A percentile compares a stretch with the other conserved stretches of the same genome.
phyloP scores from a whole-genome alignment of 2,797 vertebrate species.

The Echiichthys vipera region DNA sequence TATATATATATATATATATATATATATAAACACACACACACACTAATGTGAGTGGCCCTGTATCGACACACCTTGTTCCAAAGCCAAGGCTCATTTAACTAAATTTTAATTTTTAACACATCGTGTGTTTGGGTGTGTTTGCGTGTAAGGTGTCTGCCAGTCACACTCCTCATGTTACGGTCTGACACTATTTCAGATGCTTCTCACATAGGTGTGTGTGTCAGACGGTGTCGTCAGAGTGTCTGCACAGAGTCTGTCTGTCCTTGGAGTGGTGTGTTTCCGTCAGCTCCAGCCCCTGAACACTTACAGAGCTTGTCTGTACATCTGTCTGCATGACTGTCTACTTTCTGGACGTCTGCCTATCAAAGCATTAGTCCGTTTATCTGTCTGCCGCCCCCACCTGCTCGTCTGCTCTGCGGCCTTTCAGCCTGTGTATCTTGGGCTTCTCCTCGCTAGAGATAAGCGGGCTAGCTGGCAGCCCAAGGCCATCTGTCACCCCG shows the following conservation, averaged over 20 bases:
- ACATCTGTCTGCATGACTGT: conserved; percentile 51
- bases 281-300: conserved; percentile 24
- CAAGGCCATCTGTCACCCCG: conserved; percentile 74
- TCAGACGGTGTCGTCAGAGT: conserved; percentile 45
- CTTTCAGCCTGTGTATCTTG: conserved; percentile 62
- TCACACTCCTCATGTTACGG: conserved; percentile 52
- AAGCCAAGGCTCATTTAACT: conserved; percentile 53
- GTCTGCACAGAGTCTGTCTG: conserved; percentile 40
- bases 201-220: conserved; percentile 19
- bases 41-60: conserved; percentile 27
- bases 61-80: conserved; percentile 39
- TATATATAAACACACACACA: conserved; percentile 11
- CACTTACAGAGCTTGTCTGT: conserved; percentile 31
- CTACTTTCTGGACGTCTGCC: conserved; percentile 57
- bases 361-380: conserved; percentile 63
- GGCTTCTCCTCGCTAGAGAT: conserved; percentile 68
- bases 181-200: conserved; percentile 69
- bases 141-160: conserved; percentile 26
- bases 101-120: conserved; percentile 62
- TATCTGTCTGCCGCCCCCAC: conserved; percentile 66
- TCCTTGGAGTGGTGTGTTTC: conserved; percentile 26
- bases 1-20: background rate
- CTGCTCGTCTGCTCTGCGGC: conserved; percentile 66
- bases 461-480: conserved; percentile 75
- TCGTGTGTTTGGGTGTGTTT: conserved; percentile 11